These are phyloP conservation scores for Rhinichthys klamathensis DNA, from an alignment of 2,113 vertebrate genomes.

Conservation along the genomic window DNA sequence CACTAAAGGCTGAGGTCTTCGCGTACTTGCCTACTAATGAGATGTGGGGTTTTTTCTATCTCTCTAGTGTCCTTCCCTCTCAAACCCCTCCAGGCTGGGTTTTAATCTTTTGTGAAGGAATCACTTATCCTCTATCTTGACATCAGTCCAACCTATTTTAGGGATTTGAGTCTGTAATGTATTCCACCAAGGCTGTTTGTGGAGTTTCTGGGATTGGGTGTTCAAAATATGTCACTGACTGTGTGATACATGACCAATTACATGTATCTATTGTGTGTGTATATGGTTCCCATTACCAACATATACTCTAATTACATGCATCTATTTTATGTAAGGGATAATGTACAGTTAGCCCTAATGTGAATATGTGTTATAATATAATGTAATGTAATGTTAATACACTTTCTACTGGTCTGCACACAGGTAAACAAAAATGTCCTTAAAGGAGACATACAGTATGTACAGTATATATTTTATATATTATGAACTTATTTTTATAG, in stretches of 20 bases:
- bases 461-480: not conserved
- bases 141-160: not conserved
- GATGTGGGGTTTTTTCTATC: conserved; percentile 51
- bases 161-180: not conserved
- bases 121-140: not conserved
- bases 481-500: not conserved
- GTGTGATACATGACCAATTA: too few relatives aligned
- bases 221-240: not conserved
- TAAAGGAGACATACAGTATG: too few relatives aligned
- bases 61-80: not conserved
- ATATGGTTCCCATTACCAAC: too few relatives aligned
- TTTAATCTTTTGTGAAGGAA: conserved; percentile 40
- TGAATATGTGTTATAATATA: too few relatives aligned
- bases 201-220: not conserved
- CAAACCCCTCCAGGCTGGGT: conserved; percentile 13
- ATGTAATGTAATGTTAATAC: too few relatives aligned
- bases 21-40: conserved; percentile 67
- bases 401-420: not conserved
- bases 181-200: not conserved
- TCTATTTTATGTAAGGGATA: too few relatives aligned
- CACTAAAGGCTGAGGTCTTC: conserved; percentile 65
- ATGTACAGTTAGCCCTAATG: too few relatives aligned
- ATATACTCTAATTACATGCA: too few relatives aligned
- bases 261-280: too few relatives aligned
- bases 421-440: too few relatives aligned